phyloP scores from a whole-genome alignment of 2,797 vertebrate species.

The Lacerta agilis region DNA sequence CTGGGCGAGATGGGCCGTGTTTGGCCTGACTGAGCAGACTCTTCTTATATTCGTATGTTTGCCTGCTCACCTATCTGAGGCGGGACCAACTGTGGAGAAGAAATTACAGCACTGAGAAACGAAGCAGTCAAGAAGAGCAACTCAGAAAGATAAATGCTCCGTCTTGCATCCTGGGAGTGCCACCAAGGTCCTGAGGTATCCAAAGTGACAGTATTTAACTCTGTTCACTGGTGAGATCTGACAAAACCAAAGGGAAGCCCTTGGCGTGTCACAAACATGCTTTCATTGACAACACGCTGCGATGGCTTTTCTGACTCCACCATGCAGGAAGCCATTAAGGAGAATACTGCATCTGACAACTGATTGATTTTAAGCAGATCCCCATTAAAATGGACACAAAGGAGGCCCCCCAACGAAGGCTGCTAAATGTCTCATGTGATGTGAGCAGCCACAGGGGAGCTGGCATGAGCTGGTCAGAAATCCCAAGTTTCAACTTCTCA shows the following conservation, averaged over 20 bases:
- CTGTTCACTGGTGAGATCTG: slow-evolving; percentile 48
- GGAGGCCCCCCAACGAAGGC: slow-evolving; percentile 62
- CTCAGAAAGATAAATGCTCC: slow-evolving; percentile 35
- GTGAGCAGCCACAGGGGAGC: slow-evolving; percentile 51
- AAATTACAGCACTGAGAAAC: slow-evolving; percentile 44
- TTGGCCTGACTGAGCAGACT: too few species aligned
- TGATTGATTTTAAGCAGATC: slow-evolving; percentile 71
- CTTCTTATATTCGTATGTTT: too few species aligned
- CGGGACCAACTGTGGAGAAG: slow-evolving; percentile 28
- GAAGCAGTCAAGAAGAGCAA: slow-evolving; percentile 38
- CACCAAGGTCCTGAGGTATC: slow-evolving; percentile 41
- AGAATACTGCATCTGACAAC: slow-evolving; percentile 59
- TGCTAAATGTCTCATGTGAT: slow-evolving; percentile 66
- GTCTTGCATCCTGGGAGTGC: slow-evolving; percentile 40
- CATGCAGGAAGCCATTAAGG: slow-evolving; percentile 58
- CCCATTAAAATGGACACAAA: slow-evolving; percentile 74
- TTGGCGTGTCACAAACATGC: slow-evolving; percentile 33
- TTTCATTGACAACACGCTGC: slow-evolving; percentile 47
- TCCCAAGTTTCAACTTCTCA: not conserved
- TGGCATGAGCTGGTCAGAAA: slow-evolving; percentile 41
- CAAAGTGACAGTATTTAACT: slow-evolving; percentile 61
- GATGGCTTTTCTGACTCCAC: slow-evolving; percentile 45
- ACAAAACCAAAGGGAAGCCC: slow-evolving; percentile 50
- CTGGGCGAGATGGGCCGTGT: too few species aligned
- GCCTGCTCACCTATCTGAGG: not conserved